A percentile compares a stretch with the other conserved stretches of the same genome.
These are phyloP conservation scores for Coreius guichenoti DNA, from an alignment of 2,797 vertebrate species.

Conservation along the genomic window DNA sequence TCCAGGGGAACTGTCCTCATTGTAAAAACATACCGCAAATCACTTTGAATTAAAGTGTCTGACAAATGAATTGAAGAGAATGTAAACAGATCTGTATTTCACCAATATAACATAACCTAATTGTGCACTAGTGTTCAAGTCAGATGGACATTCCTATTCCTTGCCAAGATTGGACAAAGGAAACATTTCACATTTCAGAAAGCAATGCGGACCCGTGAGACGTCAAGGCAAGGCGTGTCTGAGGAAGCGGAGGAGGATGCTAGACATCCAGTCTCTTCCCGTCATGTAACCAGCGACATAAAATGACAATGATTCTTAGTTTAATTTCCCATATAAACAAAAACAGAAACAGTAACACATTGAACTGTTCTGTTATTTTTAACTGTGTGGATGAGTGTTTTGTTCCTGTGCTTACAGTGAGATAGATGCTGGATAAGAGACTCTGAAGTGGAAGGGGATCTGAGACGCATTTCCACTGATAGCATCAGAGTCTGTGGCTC, in stretches of 20 bases:
- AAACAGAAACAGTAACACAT: conserved; percentile 8
- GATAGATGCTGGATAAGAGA: not conserved
- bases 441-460: conserved; percentile 21
- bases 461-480: not conserved
- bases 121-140: not conserved
- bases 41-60: not conserved
- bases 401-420: conserved; percentile 70
- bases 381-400: conserved; percentile 67
- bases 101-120: not conserved
- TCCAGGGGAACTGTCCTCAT: not conserved
- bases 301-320: conserved; percentile 62
- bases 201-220: conserved; percentile 30
- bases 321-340: conserved; percentile 51
- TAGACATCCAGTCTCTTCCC: conserved; percentile 45
- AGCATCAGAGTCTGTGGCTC: conserved; percentile 1
- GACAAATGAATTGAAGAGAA: not conserved
- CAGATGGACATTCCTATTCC: not conserved
- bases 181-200: conserved; percentile 40
- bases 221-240: conserved; percentile 37
- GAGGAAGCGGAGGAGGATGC: conserved; percentile 75
- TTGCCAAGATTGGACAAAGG: conserved; percentile 28
- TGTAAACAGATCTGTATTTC: not conserved
- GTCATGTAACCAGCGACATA: conserved; percentile 56
- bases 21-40: not conserved
- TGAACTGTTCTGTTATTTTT: conserved; percentile 63